Base-by-base conservation (phyloP, 92 coral and sea anemone species). In the Hydrozoanthus gracilis region DNA sequence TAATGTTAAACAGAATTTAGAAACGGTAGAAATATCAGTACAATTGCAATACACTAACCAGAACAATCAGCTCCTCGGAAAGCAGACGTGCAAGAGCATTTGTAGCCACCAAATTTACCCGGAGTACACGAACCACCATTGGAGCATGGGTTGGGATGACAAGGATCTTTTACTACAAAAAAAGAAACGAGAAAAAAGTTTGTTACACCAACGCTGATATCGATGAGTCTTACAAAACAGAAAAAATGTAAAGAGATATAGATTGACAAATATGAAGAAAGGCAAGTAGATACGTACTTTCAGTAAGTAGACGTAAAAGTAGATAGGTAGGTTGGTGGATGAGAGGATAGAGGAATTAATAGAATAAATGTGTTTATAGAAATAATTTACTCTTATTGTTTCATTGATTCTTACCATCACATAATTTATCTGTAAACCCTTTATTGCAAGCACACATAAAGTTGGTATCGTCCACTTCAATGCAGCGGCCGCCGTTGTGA, bases 111-210 rank as follows among this genome's bases (percentile, higher is more conserved):
- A 65, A 76, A 78, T 12, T 84, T 77, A 8, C 95, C 84, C 14
- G 83, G 75, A 44, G 89, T 78, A 72, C 98, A 94, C 12, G 84
- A 87, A 44, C 98, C 95, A 46, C 94, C 93, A 46, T 92, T 91
- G 75, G 71, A 67, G 50, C 95, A 94, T 27, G 98, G 98, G 68
- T 86, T 94, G 44, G 92, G 94, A 46, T 88, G 95, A 49, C 98
- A 94, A 27, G 85, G 82, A 69, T 94, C 98, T 52, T 52, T 91
- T 69, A 78, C 98, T 94, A 78, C 54, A 51, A 10, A 16, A 4
- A 44, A 50, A 4, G 51, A 14, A 74, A 77, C 69, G 77, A 7
- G 48, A 1, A 68, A 68, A 15, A 9, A 5, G n/a, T 3, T 9
- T 35, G 9, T 15, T 68, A 6, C 47, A 9, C 44, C 8, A 35